Percentiles rank a stretch among this genome's conserved stretches.
These are phyloP conservation scores for Anthoptus insignis DNA, from an alignment of 2,888 invertebrate species.

Conservation along the genomic window DNA sequence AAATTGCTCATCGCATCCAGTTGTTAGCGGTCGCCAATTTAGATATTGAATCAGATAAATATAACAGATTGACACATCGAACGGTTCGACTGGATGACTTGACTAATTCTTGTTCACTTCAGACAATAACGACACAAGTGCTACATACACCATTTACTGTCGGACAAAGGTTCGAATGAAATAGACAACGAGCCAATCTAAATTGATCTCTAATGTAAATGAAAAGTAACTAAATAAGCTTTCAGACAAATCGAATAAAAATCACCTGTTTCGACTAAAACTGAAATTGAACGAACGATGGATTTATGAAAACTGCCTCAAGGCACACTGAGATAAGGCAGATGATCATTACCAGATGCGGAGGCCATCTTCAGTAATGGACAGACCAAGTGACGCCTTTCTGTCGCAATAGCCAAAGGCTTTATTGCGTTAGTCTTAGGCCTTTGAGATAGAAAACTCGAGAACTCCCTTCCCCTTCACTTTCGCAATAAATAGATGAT, in stretches of 20 bases:
- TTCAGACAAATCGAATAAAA: background rate
- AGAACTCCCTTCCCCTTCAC: no score
- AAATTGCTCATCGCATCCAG: constrained; percentile 14
- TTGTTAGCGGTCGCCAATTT: background rate
- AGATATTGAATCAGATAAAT: constrained; percentile 18
- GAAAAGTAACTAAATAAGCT: background rate
- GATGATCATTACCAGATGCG: background rate
- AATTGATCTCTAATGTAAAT: background rate
- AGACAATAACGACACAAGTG: background rate
- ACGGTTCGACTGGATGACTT: constrained; percentile 14
- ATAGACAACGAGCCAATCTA: background rate
- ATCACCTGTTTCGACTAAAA: background rate
- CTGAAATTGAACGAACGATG: background rate
- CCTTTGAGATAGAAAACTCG: no score
- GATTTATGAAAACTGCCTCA: background rate
- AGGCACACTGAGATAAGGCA: background rate
- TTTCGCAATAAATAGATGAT: no score
- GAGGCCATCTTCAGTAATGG: background rate
- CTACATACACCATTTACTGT: no score
- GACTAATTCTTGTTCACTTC: constrained; percentile 19
- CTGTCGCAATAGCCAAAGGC: no score
- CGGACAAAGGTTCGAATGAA: background rate
- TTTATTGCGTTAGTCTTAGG: no score
- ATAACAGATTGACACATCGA: constrained; percentile 2
- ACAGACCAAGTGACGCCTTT: background rate